Evolutionary conservation across 2,113 vertebrate species (phyloP).

Genomic region (Turnix velox): DNA sequence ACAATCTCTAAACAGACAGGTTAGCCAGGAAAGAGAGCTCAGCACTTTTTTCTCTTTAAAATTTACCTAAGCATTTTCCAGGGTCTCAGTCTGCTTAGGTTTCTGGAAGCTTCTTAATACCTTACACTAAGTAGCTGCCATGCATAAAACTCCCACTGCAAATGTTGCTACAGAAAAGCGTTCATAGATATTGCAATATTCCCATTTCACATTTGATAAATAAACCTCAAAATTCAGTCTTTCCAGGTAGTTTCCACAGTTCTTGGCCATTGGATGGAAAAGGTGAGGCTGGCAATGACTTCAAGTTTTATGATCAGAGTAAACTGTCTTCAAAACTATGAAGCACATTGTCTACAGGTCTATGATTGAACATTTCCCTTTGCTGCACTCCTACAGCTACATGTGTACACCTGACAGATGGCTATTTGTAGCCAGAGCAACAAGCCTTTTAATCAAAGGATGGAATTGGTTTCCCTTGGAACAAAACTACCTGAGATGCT

Average conservation of each 20-base stretch:
- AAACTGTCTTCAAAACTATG: neutral
- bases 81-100: neutral
- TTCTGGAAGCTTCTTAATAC: neutral
- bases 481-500: neutral
- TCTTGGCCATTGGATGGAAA: neutral
- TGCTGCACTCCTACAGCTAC: neutral
- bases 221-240: neutral
- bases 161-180: fast-evolving
- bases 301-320: neutral
- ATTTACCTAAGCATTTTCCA: neutral
- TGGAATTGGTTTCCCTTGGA: neutral
- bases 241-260: neutral
- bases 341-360: neutral
- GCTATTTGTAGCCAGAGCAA: neutral
- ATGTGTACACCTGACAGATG: neutral
- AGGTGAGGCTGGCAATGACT: neutral
- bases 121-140: neutral
- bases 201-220: neutral
- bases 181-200: fast-evolving
- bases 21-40: neutral
- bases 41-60: neutral
- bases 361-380: neutral
- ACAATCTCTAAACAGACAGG: neutral
- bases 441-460: neutral
- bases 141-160: neutral